Evolutionary conservation across 2,797 vertebrate species (phyloP), one percentile per base, ranked within the genome.

Genomic region (Gorsachius magnificus): DNA sequence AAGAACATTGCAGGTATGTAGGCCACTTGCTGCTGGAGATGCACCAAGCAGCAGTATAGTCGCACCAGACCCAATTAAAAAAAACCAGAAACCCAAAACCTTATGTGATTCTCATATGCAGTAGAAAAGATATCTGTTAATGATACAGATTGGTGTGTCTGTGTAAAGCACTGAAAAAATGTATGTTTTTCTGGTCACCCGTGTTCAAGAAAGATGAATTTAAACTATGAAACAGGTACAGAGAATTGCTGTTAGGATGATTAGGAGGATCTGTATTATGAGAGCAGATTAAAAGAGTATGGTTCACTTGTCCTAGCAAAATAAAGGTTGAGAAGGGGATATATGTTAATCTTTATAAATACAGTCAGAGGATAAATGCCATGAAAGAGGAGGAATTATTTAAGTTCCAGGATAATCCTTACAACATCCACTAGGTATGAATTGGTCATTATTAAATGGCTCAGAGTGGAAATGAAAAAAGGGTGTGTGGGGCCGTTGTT

Each of bases 241-340:
- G 89, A 87, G 95, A 87, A 85, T 89, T 81, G 75, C 84, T 89
- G 76, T 29, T 72, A 35, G 92, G 89, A 57, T 92, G 91, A 96
- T 95, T 96, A 94, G 89, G 89, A 88, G 95, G 96, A 92, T 94
- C 95, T 93, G 94, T 87, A 96, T 96, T 97, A 92, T 93, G 53
- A 94, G 92, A 96, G 79, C 95, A 96, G 95, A 96, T 97, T 97
- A 96, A 91, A 89, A 94, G 95, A 96, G 92, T 96, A 87, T 96
- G 94, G 96, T 94, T 97, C 95, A 46, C 89, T 97, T 96, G 95
- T 96, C 95, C 95, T 87, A 91, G 95, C 76, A 96, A 96, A 97
- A 95, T 96, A 97, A 95, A 95, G 95, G 95, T 96, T 96, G 92
- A 95, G 95, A 96, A 94, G 94, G 84, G 95, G 92, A 96, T 96